Base-by-base conservation (phyloP, 2,113 vertebrate genomes). In the Hymenochirus boettgeri region DNA sequence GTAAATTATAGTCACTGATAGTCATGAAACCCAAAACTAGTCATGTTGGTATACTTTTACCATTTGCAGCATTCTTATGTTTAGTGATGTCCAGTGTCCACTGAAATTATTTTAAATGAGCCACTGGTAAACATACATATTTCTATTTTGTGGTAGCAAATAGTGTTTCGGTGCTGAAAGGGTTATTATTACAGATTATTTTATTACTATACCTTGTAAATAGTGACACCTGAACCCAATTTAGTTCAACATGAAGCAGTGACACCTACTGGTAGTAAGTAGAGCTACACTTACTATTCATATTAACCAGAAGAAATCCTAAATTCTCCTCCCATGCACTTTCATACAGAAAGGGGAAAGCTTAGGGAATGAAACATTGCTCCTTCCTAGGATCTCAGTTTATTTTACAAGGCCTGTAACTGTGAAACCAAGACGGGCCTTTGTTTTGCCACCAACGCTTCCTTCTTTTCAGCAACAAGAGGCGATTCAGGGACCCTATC, bases 181-280 rank as follows among this genome's bases (percentile, higher is more conserved):
- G 27, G 64, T 65, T 42, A 66, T 65, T 35, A 65, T 45, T 51
- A 35, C 12, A 24, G 55, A 35, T 52, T 23, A 21, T 19, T 60
- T 59, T 60, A 69, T 57, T 45, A 42, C n/a, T 15, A 6, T 15
- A 5, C n/a, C 2, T 15, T 42, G 39, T 2, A n/a, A 7, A 17
- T 15, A 6, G 26, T 26, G 23, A n/a, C 27, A 37, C 12, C 21
- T 22, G 5, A 35, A 53, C 56, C 21, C 39, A 29, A 22, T 29
- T 26, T 39, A 31, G 19, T 42, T 71, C 73, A 76, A 45, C 92
- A 80, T 87, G 74, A 79, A 76, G 82, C 79, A 78, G 62, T 84
- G 90, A 90, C 95, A 92, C 87, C 93, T 94, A 73, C 86, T 81
- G 80, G 60, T 13, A 1, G 8, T 60, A 37, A 61, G 48, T 2